These are phyloP conservation scores for Drosophila miranda DNA, from an alignment of 1,140 invertebrate genomes.

Conservation along the genomic window DNA sequence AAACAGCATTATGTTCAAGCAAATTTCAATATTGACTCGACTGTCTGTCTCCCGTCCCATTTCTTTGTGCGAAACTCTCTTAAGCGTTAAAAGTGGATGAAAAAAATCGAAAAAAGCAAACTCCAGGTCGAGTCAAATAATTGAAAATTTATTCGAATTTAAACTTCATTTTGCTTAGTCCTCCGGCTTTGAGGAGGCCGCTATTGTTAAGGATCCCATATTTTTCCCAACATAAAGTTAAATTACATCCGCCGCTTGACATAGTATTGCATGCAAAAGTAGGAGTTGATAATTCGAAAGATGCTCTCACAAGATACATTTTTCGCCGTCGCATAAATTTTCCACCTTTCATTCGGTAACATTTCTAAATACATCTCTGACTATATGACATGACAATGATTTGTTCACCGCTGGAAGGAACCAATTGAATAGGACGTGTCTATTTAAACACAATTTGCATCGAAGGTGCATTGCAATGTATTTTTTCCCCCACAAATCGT, in stretches of 20 bases:
- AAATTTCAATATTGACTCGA: constrained; percentile 44
- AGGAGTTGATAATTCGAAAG: neutral
- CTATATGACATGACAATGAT: too few species aligned
- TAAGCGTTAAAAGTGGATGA: constrained; percentile 2
- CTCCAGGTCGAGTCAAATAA: constrained; percentile 48
- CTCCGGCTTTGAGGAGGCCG: constrained; percentile 19
- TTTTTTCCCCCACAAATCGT: too few species aligned
- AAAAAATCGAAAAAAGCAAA: constrained; percentile 3
- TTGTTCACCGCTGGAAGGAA: too few species aligned
- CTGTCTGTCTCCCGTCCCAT: neutral
- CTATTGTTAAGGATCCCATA: constrained; percentile 26
- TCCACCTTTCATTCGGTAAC: neutral
- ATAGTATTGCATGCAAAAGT: too few species aligned
- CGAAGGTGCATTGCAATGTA: too few species aligned
- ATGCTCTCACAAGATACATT: neutral
- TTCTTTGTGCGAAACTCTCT: constrained; percentile 29
- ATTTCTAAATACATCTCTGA: constrained; percentile 8
- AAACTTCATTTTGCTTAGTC: constrained; percentile 38
- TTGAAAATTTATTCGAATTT: constrained; percentile 71
- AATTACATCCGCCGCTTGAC: constrained; percentile 47
- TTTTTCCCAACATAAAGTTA: constrained; percentile 33
- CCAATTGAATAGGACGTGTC: too few species aligned
- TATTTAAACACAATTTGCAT: too few species aligned
- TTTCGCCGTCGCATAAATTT: neutral
- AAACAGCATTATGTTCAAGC: constrained; percentile 31